Base-by-base conservation (phyloP, 2,797 vertebrate species). In the Galaxias olidus region DNA sequence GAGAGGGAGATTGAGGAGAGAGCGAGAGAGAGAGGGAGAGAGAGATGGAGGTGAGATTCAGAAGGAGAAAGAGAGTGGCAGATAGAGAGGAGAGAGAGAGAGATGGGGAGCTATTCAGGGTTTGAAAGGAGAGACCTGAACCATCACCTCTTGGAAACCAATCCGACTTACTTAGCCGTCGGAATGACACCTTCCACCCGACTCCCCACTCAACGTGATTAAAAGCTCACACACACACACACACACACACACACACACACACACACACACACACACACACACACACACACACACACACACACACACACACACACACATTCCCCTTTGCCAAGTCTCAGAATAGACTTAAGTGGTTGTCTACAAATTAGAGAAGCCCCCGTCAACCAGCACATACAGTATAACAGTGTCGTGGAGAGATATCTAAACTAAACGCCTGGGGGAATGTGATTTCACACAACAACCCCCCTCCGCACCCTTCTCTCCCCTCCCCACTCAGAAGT, bases 341-440 rank as follows among this genome's bases (percentile, higher is more conserved):
- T 67, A 84, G 44, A 74, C 13, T 30, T 8, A 12, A 69, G 66
- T 63, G 61, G 74, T 78, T 79, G 61, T 75, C 61, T 69, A 63
- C 51, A 79, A 83, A 83, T 82, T 70, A 74, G 56, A 75, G 68
- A 63, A 52, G 30, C 30, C 65, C 67, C 18, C 57, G 68, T 81
- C 73, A 81, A 64, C 58, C 49, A 14, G 54, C 73, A 62, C 76
- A 77, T 69, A 79, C 76, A n/a, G n/a, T n/a, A 79, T 74, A 55
- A 79, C 30, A 82, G 82, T 47, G 64, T 69, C 78, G 30, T 30
- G 79, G 74, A 77, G 66, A 79, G 55, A 84, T 82, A 83, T 78
- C 72, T 73, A 79, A 81, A 19, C 72, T 73, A 79, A 81, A 19
- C 74, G 77, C 75, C 84, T 85, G 58, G 59, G 84, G 85, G 79